phyloP scores from a whole-genome alignment of 2,113 vertebrate species.

The Trachemys scripta region DNA sequence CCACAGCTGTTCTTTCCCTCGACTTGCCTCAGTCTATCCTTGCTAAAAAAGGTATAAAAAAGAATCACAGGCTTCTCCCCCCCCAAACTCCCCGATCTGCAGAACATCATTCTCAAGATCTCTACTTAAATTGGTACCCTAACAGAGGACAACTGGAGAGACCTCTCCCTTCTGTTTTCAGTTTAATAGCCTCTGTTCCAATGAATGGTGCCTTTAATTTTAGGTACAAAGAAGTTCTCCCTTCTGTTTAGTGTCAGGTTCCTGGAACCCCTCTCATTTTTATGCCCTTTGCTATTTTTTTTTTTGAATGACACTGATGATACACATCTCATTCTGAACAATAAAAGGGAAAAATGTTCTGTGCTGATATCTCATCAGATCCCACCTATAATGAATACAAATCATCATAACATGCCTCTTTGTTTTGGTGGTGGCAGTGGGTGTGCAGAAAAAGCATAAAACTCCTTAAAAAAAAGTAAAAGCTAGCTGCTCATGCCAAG shows the following conservation, averaged over 20 bases:
- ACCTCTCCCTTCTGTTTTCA: neutral
- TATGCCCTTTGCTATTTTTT: neutral
- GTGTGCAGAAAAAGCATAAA: neutral
- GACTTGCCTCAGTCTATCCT: constrained; percentile 47
- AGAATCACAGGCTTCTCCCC: neutral
- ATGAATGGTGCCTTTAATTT: constrained; percentile 28
- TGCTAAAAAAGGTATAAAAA: neutral
- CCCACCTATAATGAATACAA: constrained; percentile 41
- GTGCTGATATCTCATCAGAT: neutral
- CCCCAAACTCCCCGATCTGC: neutral
- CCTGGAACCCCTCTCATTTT: constrained; percentile 63
- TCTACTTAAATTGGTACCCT: neutral
- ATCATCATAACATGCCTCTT: neutral
- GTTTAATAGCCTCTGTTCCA: neutral
- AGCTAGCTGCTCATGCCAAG: constrained; percentile 54
- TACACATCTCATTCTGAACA: constrained; percentile 34
- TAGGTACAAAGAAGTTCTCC: constrained; percentile 43
- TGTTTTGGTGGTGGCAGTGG: constrained; percentile 43
- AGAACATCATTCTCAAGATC: neutral
- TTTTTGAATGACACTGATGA: constrained; percentile 56
- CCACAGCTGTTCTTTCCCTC: constrained; percentile 59
- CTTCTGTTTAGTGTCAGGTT: constrained; percentile 44
- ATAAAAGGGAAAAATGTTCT: neutral
- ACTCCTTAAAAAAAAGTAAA: constrained; percentile 65
- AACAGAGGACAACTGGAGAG: neutral